These are phyloP conservation scores for Zeus faber DNA, from an alignment of 2,113 vertebrate genomes.

Conservation along the genomic window DNA sequence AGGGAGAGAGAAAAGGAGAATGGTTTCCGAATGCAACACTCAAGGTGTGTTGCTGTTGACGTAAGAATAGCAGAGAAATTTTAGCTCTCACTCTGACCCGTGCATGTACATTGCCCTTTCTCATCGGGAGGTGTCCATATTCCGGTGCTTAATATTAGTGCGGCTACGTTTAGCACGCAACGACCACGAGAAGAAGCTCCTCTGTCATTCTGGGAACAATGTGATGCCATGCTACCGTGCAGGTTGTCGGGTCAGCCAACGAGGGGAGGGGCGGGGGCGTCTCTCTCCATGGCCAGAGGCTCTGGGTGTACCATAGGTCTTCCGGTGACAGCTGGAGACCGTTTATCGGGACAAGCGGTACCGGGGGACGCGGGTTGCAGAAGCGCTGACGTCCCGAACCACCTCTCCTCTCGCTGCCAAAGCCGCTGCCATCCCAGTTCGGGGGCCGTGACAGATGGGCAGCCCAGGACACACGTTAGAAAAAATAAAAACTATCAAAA, in stretches of 20 bases:
- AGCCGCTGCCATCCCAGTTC: too few relatives aligned
- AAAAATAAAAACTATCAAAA: too few relatives aligned
- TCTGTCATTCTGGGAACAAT: neutral
- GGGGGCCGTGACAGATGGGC: too few relatives aligned
- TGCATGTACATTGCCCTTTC: too few relatives aligned
- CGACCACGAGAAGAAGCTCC: neutral
- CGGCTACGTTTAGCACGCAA: too few relatives aligned
- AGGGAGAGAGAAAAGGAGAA: neutral
- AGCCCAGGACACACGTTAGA: too few relatives aligned
- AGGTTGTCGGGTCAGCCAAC: neutral
- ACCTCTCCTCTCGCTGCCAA: too few relatives aligned
- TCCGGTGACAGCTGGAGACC: neutral
- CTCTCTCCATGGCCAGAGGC: neutral
- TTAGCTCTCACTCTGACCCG: neutral
- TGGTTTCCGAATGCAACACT: neutral
- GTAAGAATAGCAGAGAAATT: neutral
- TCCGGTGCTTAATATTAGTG: too few relatives aligned
- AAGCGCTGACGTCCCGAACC: neutral
- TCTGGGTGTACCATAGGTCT: neutral
- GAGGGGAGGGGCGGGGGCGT: neutral
- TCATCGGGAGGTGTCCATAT: too few relatives aligned
- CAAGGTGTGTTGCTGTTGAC: too few relatives aligned
- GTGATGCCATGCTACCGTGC: neutral
- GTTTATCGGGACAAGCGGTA: neutral
- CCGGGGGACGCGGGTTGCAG: neutral